These are phyloP conservation scores for Hirundo rustica DNA, from an alignment of 2,797 vertebrate genomes.

Conservation along the genomic window DNA sequence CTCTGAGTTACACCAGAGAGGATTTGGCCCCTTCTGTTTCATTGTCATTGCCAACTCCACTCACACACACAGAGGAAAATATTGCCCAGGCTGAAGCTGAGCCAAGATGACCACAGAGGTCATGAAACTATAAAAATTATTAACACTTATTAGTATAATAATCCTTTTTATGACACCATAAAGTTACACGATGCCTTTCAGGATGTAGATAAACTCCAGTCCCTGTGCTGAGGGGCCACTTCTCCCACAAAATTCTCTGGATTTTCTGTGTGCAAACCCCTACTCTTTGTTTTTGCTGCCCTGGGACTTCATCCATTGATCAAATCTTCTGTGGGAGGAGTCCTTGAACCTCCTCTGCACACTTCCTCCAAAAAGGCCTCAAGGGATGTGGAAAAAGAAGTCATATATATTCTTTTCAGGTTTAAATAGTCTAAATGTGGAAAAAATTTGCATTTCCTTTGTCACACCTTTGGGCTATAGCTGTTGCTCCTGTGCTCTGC, in stretches of 20 bases:
- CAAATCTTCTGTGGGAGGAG: not conserved
- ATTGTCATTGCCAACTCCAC: not conserved
- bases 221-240: not conserved
- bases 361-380: not conserved
- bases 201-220: conserved; percentile 17
- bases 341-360: not conserved
- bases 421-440: not conserved
- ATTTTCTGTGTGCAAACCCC: not conserved
- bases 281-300: not conserved
- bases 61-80: not conserved
- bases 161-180: conserved; percentile 54
- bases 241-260: not conserved
- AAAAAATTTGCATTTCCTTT: conserved; percentile 7
- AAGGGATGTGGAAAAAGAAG: not conserved
- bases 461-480: conserved; percentile 14
- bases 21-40: not conserved
- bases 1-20: not conserved
- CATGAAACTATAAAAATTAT: conserved; percentile 52
- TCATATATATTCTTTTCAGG: not conserved
- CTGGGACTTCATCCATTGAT: not conserved
- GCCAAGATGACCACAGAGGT: conserved; percentile 61
- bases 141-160: conserved; percentile 63
- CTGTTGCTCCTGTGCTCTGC: not conserved
- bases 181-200: conserved; percentile 55
- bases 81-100: conserved; percentile 13